phyloP scores from a whole-genome alignment of 2,888 invertebrate species.

The Clostera curtula region DNA sequence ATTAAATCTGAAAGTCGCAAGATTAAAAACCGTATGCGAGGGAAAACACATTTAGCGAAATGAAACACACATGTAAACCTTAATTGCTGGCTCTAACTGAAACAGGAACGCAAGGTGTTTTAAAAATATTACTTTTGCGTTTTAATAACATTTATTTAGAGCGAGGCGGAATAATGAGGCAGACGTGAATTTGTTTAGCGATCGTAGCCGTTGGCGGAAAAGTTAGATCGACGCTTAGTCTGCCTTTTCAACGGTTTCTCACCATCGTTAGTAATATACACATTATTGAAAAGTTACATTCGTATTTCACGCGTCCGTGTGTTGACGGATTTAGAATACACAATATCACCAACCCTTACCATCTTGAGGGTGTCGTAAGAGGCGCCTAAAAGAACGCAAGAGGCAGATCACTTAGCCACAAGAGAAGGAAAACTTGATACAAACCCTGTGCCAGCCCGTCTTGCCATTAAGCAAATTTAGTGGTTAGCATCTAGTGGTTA shows the following conservation, averaged over 20 bases:
- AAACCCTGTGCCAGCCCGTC: too few species aligned
- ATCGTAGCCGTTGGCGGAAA: conserved; percentile 21
- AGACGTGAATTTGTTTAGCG: conserved; percentile 37
- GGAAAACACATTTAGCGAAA: conserved; percentile 31
- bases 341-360: too few species aligned
- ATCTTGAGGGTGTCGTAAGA: too few species aligned
- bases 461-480: too few species aligned
- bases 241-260: conserved; percentile 31
- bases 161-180: conserved; percentile 62
- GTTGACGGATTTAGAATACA: too few species aligned
- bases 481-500: too few species aligned
- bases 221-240: conserved; percentile 25
- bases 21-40: conserved; percentile 32
- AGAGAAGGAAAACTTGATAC: too few species aligned
- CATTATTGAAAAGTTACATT: too few species aligned
- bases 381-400: too few species aligned
- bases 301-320: too few species aligned
- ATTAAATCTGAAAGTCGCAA: conserved; percentile 24
- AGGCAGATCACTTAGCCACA: too few species aligned
- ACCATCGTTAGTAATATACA: conserved; percentile 3
- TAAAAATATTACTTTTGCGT: conserved; percentile 58
- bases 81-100: conserved; percentile 41
- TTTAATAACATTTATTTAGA: conserved; percentile 61
- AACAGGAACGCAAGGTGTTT: conserved; percentile 40
- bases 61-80: conserved; percentile 37